phyloP scores from a whole-genome alignment of 2,888 invertebrate genomes.

The Latrodectus hesperus region DNA sequence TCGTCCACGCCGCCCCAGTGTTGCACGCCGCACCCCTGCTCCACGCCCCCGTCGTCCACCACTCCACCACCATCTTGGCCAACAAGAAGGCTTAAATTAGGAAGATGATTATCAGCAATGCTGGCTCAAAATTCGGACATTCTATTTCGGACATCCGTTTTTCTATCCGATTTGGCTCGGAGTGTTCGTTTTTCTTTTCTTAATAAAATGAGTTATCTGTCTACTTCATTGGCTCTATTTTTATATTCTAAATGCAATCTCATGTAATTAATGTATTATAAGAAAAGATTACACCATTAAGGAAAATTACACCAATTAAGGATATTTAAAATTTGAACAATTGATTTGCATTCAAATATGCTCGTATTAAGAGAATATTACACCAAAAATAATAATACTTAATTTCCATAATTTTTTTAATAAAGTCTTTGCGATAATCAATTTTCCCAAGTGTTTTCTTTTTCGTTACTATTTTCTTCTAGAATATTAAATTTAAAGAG shows the following conservation, averaged over 20 bases:
- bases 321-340: too few relatives aligned
- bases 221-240: neutral
- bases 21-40: slow-evolving; percentile 13
- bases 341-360: too few relatives aligned
- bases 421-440: too few relatives aligned
- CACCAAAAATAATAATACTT: too few relatives aligned
- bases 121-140: neutral
- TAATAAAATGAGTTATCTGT: neutral
- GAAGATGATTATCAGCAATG: neutral
- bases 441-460: too few relatives aligned
- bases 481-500: too few relatives aligned
- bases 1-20: slow-evolving; percentile 5
- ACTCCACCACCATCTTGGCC: slow-evolving; percentile 12
- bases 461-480: too few relatives aligned
- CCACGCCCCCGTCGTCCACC: slow-evolving; percentile 19
- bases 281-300: too few relatives aligned
- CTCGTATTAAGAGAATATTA: too few relatives aligned
- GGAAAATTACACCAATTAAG: too few relatives aligned
- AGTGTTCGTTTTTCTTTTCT: neutral
- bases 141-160: neutral
- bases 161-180: slow-evolving; percentile 27
- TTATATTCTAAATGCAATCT: neutral
- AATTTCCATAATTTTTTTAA: too few relatives aligned
- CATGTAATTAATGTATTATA: too few relatives aligned
- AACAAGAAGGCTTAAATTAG: slow-evolving; percentile 52